These are phyloP conservation scores for Saiga tatarica DNA, from an alignment of 2,113 vertebrate species.

Conservation along the genomic window DNA sequence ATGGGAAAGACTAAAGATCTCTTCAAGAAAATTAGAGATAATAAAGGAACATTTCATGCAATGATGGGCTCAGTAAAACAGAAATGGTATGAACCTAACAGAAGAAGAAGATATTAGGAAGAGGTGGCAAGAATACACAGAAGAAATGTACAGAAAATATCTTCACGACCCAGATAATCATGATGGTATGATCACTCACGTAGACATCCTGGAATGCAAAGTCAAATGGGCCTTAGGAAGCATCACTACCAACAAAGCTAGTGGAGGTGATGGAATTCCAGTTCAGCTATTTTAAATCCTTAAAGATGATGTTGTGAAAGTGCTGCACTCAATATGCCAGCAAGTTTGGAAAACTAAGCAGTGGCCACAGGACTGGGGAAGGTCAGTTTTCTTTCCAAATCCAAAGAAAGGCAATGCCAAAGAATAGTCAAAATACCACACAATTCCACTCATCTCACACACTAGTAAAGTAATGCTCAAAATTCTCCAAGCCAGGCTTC, in stretches of 20 bases:
- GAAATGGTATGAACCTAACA: not conserved
- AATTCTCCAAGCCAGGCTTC: not conserved
- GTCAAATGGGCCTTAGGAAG: not conserved
- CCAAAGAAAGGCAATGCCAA: not conserved
- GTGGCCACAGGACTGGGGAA: not conserved
- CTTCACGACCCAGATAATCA: not conserved
- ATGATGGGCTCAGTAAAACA: not conserved
- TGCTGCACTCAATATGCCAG: not conserved
- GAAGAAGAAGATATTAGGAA: not conserved
- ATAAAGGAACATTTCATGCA: not conserved
- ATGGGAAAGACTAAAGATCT: not conserved
- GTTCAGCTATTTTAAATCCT: not conserved
- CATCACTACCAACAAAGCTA: not conserved
- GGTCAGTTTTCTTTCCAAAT: not conserved
- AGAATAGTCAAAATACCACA: not conserved
- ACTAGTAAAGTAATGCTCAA: not conserved
- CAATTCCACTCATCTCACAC: not conserved
- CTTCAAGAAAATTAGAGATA: not conserved
- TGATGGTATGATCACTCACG: fast-evolving
- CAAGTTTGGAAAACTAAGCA: not conserved
- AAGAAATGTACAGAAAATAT: not conserved
- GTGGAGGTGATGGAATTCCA: not conserved
- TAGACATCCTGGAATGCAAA: not conserved
- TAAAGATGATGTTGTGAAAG: not conserved
- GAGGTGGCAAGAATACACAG: not conserved